Percentiles rank a stretch among this genome's conserved stretches.
Evolutionary conservation across 2,888 invertebrate species (phyloP).

Genomic region (Noctua fimbriata): DNA sequence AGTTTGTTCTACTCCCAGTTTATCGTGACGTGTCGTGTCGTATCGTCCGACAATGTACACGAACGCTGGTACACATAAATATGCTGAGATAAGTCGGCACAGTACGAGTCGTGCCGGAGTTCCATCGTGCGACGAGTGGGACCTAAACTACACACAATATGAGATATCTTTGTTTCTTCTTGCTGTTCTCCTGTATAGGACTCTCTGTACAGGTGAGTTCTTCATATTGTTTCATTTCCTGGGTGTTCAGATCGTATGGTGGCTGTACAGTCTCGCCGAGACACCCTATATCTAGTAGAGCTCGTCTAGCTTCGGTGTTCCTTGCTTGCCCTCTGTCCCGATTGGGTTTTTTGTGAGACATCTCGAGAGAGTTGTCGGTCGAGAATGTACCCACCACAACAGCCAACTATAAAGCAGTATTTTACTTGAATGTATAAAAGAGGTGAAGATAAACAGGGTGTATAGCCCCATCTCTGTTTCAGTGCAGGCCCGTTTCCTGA

Average conservation of each 20-base stretch:
- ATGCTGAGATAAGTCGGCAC: constrained; percentile 34
- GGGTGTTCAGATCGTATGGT: background rate
- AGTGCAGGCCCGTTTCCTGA: background rate
- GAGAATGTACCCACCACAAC: background rate
- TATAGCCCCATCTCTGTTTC: background rate
- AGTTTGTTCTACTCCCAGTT: background rate
- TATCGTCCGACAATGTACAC: constrained; percentile 42
- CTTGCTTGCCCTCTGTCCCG: background rate
- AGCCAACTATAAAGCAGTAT: background rate
- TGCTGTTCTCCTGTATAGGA: constrained; percentile 65
- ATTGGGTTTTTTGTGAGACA: background rate
- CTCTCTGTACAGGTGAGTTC: constrained; percentile 72
- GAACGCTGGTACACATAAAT: constrained; percentile 49
- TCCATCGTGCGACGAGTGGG: constrained; percentile 6
- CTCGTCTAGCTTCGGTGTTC: background rate
- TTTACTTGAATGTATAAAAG: background rate
- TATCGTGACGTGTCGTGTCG: constrained; percentile 50
- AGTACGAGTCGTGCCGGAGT: constrained; percentile 34
- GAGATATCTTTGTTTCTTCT: constrained; percentile 48
- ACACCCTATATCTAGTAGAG: background rate
- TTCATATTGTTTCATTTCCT: background rate
- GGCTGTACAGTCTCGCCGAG: background rate
- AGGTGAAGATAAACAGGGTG: background rate
- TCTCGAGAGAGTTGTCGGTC: background rate
- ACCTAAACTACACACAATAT: constrained; percentile 37